phyloP scores from a whole-genome alignment of 1,140 invertebrate species.

The Metopolophium dirhodum region DNA sequence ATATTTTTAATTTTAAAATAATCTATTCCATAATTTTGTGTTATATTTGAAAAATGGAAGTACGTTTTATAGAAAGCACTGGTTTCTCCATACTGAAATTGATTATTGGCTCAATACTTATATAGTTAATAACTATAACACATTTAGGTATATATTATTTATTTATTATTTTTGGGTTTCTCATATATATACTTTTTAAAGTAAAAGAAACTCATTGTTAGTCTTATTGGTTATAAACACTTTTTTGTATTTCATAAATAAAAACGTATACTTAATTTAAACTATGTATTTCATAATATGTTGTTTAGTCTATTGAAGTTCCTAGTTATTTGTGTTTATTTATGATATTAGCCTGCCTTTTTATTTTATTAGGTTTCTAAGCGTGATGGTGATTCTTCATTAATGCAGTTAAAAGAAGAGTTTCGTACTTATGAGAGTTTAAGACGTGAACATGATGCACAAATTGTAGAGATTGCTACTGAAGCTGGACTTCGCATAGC shows the following conservation, averaged over 20 bases:
- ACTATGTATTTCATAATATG: background rate
- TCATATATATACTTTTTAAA: background rate
- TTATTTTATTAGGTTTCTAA: conserved; percentile 82
- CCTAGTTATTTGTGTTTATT: background rate
- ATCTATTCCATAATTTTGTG: too few relatives aligned
- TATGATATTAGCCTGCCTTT: background rate
- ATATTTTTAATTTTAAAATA: too few relatives aligned
- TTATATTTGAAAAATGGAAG: background rate
- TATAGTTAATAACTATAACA: too few relatives aligned
- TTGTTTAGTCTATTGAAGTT: background rate
- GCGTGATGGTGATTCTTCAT: conserved; percentile 93
- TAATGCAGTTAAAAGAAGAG: conserved; percentile 99
- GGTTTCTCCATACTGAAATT: background rate
- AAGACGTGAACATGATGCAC: conserved; percentile 95
- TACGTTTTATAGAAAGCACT: background rate
- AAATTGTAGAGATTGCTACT: conserved; percentile 96
- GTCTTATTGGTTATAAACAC: too few relatives aligned
- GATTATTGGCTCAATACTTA: background rate
- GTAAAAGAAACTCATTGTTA: background rate
- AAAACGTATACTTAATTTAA: too few relatives aligned
- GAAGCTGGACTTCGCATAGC: conserved; percentile 96
- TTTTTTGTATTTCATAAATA: too few relatives aligned
- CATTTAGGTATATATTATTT: too few relatives aligned
- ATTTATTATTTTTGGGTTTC: background rate
- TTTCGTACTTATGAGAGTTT: conserved; percentile 94